These are phyloP conservation scores for Anoplolepis gracilipes DNA, from an alignment of 1,140 invertebrate species.

Conservation along the genomic window DNA sequence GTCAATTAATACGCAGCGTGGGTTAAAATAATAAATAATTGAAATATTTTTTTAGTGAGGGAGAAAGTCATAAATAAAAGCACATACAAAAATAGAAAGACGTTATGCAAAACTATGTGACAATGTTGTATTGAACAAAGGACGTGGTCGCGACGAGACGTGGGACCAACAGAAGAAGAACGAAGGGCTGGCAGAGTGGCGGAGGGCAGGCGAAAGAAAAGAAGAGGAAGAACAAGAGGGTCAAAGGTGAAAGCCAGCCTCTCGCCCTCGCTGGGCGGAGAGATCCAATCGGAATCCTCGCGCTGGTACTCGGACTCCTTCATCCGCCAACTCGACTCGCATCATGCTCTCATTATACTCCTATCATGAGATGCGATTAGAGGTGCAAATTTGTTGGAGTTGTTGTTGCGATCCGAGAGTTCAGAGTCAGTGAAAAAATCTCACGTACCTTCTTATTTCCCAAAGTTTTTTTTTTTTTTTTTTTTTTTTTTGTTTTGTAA, in stretches of 20 bases:
- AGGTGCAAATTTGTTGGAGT: slow-evolving; percentile 77
- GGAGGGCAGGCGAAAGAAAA: slow-evolving; percentile 64
- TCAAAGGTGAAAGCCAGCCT: slow-evolving; percentile 84
- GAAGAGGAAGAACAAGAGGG: slow-evolving; percentile 74
- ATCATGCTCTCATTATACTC: slow-evolving; percentile 82
- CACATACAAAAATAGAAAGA: not conserved
- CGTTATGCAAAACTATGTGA: not conserved
- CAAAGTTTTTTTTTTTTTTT: not conserved
- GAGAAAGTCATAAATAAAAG: not conserved
- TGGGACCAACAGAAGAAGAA: slow-evolving; percentile 60
- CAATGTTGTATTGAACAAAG: slow-evolving; percentile 61
- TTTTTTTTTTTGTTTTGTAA: not conserved
- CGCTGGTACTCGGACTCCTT: slow-evolving; percentile 77
- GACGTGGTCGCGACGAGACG: slow-evolving; percentile 45
- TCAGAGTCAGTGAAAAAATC: slow-evolving; percentile 23
- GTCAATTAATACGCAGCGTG: not conserved
- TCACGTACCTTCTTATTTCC: slow-evolving; percentile 17
- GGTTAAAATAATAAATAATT: not conserved
- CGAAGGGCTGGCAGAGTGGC: slow-evolving; percentile 59
- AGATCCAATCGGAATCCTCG: slow-evolving; percentile 83
- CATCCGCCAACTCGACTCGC: slow-evolving; percentile 78
- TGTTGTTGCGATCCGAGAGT: slow-evolving; percentile 62
- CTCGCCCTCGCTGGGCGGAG: slow-evolving; percentile 81
- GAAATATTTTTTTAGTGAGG: not conserved
- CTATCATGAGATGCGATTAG: slow-evolving; percentile 75